phyloP scores from a whole-genome alignment of 2,797 vertebrate species.

The Falco rusticolus region DNA sequence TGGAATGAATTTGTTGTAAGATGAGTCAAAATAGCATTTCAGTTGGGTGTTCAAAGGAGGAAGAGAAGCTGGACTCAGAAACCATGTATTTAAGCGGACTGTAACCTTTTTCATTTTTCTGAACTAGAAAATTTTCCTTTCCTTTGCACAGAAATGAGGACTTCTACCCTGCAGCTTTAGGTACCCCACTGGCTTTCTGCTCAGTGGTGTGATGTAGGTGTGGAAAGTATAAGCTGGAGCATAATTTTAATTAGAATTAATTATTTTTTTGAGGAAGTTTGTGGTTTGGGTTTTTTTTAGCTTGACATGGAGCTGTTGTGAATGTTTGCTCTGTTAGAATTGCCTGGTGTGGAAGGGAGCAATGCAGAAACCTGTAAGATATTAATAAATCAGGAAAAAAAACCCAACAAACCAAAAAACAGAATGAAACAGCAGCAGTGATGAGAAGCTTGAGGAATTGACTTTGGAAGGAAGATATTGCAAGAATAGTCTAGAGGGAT shows the following conservation, averaged over 20 bases:
- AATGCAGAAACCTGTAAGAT: background rate
- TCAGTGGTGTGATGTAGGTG: background rate
- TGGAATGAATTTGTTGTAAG: background rate
- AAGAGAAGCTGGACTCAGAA: background rate
- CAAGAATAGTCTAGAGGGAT: background rate
- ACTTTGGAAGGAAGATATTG: background rate
- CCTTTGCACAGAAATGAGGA: background rate
- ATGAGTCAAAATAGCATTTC: background rate
- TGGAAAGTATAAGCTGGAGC: background rate
- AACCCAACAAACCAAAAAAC: too few species aligned
- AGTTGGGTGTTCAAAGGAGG: background rate
- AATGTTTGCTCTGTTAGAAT: background rate
- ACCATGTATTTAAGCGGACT: background rate
- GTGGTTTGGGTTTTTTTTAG: too few species aligned
- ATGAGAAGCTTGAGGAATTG: background rate
- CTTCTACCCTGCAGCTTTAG: background rate
- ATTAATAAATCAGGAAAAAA: background rate
- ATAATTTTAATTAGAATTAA: background rate
- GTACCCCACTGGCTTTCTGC: background rate
- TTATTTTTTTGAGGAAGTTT: background rate
- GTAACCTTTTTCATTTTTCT: background rate
- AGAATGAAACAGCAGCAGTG: background rate
- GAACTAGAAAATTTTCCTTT: background rate
- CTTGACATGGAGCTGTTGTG: background rate
- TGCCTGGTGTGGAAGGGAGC: background rate